Evolutionary conservation across 2,888 invertebrate genomes (phyloP).

Genomic region (Drosophila buzzatii): DNA sequence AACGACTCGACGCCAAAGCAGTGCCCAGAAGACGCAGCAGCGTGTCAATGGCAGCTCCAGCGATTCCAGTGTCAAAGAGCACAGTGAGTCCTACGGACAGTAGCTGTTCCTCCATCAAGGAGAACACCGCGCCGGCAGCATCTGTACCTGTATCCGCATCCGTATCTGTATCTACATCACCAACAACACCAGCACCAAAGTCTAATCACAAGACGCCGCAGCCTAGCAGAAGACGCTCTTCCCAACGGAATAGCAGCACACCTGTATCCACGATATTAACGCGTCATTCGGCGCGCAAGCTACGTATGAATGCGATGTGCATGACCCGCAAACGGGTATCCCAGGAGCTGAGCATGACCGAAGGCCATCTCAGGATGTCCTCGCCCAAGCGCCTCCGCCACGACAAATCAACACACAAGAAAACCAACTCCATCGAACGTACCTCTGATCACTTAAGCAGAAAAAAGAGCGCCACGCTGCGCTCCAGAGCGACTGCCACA

Average conservation of each 20-base stretch:
- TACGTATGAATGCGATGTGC: constrained; percentile 59
- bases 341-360: constrained; percentile 68
- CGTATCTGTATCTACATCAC: constrained; percentile 18
- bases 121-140: constrained; percentile 50
- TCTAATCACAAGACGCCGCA: constrained; percentile 6
- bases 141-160: constrained; percentile 19
- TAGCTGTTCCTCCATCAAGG: constrained; percentile 63
- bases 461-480: constrained; percentile 1
- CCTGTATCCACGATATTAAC: constrained; percentile 55
- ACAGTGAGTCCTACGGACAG: constrained; percentile 69
- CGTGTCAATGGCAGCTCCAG: background rate
- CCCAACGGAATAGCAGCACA: constrained; percentile 23
- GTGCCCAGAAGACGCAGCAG: constrained; percentile 12
- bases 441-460: constrained; percentile 8
- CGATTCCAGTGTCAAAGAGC: constrained; percentile 4
- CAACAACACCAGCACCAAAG: constrained; percentile 2
- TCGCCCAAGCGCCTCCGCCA: constrained; percentile 61
- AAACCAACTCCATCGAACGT: constrained; percentile 6
- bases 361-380: constrained; percentile 47
- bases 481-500: constrained; percentile 4
- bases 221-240: background rate
- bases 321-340: constrained; percentile 81
- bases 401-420: constrained; percentile 20
- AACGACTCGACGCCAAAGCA: constrained; percentile 47
- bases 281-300: constrained; percentile 68